Percentiles rank a stretch among this genome's conserved stretches.
phyloP scores from a whole-genome alignment of 2,113 vertebrate genomes.

The Ptilonorhynchus violaceus region DNA sequence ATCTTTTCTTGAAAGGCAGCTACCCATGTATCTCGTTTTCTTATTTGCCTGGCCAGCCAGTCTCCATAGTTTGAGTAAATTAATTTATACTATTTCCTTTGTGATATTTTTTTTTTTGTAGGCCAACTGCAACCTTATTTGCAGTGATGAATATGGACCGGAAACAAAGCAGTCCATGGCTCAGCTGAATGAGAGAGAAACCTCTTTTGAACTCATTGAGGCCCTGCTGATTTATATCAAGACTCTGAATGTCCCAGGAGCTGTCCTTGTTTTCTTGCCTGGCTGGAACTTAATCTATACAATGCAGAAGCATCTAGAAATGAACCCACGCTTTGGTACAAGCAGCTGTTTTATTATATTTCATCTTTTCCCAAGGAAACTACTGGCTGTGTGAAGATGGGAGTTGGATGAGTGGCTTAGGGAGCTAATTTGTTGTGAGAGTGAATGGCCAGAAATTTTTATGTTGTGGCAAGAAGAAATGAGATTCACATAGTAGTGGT shows the following conservation, averaged over 20 bases:
- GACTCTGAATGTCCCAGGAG: slow-evolving; percentile 86
- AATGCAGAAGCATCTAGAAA: slow-evolving; percentile 95
- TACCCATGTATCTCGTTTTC: not conserved
- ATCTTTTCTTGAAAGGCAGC: not conserved
- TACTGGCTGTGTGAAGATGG: not conserved
- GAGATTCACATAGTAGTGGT: not conserved
- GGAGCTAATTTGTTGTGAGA: not conserved
- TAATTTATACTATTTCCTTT: not conserved
- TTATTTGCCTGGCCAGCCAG: not conserved
- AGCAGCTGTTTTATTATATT: not conserved
- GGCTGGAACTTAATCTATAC: slow-evolving; percentile 97
- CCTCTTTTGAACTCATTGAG: slow-evolving; percentile 93
- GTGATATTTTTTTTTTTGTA: slow-evolving; percentile 23
- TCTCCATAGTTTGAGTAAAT: not conserved
- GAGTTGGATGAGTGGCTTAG: not conserved
- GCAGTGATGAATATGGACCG: slow-evolving; percentile 82
- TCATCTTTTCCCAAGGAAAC: not conserved
- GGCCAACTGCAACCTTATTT: slow-evolving; percentile 91
- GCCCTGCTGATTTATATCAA: slow-evolving; percentile 91
- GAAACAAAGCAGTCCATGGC: slow-evolving; percentile 89
- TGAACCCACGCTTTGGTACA: slow-evolving; percentile 90
- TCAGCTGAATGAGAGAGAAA: slow-evolving; percentile 91
- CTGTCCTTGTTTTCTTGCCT: slow-evolving; percentile 91
- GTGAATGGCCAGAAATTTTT: not conserved
- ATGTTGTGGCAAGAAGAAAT: not conserved